Base-by-base conservation (phyloP, 2,888 invertebrate genomes). In the Plebejus anna region DNA sequence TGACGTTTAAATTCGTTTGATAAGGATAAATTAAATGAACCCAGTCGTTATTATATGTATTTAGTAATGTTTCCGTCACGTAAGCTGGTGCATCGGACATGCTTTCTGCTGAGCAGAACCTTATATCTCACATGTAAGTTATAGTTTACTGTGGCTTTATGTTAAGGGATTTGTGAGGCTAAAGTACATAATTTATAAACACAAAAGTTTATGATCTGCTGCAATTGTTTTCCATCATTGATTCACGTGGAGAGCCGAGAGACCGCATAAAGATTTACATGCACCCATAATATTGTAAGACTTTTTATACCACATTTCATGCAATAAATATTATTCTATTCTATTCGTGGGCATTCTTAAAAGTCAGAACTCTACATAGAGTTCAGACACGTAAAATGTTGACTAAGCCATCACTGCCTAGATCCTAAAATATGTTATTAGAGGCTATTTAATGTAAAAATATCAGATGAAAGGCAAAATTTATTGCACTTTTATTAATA, bases 91-190 rank as follows among this genome's bases (percentile, higher is more conserved):
- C 91, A 93, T 78, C 88, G 91, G 4, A 84, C 90, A 6, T 90
- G 90, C 80, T 94, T 92, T 81, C 79, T 92, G 79, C 80, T 91
- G n/a, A 93, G 92, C 83, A 86, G 90, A 76, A 89, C 91, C 22
- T 83, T 94, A 42, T 94, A 94, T 81, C 86, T 94, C 88, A 94
- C 94, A 80, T 94, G 94, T 94, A 83, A 94, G 94, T 92, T 83
- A 71, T 76, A 42, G 66, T 66, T 66, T 5, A 66, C 13, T 32
- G 32, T 66, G 32, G 32, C 32, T 61, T 11, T 28, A 22, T 61
- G 3, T 61, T 11, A 55, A 55, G 55, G 13, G 4, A 11, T 55
- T 51, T 47, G 9, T 9, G 47, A 47, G 9, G 42, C 42, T 42
- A 42, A 0, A 42, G 1, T 32, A 32, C 32, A 32, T 32, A 32